Evolutionary conservation across 2,113 vertebrate species (phyloP).

Genomic region (Puntigrus tetrazona): DNA sequence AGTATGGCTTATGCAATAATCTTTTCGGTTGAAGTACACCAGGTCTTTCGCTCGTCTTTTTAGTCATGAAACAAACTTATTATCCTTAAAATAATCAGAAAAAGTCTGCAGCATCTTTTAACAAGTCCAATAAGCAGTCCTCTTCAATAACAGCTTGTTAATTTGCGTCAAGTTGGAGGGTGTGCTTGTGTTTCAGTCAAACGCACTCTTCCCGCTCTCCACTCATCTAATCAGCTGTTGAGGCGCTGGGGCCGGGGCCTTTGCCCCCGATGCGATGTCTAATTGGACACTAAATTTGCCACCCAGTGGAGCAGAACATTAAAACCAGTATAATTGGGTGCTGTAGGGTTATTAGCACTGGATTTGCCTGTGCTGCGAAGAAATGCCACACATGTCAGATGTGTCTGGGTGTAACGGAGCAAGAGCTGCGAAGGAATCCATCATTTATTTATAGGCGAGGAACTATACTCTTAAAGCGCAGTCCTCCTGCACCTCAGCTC

Average conservation of each 20-base stretch:
- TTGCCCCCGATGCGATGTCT: constrained; percentile 73
- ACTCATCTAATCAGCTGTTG: constrained; percentile 67
- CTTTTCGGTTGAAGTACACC: not conserved
- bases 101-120: constrained; percentile 14
- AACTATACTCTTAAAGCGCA: constrained; percentile 14
- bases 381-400: constrained; percentile 76
- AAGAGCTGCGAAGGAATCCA: constrained; percentile 55
- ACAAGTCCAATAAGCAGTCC: constrained; percentile 27
- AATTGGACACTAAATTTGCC: constrained; percentile 78
- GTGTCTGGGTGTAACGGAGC: not conserved
- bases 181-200: constrained; percentile 56
- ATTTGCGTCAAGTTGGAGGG: not conserved
- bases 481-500: constrained; percentile 10
- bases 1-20: not conserved
- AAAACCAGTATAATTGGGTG: constrained; percentile 75
- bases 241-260: constrained; percentile 70
- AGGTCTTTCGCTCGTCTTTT: constrained; percentile 1
- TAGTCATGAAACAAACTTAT: not conserved
- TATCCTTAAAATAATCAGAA: constrained; percentile 15
- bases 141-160: constrained; percentile 25
- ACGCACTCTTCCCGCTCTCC: constrained; percentile 55
- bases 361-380: constrained; percentile 71
- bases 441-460: constrained; percentile 59
- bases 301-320: constrained; percentile 76
- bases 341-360: constrained; percentile 71